These are phyloP conservation scores for Drosophila kuntzei DNA, from an alignment of 2,888 invertebrate species.

Conservation along the genomic window DNA sequence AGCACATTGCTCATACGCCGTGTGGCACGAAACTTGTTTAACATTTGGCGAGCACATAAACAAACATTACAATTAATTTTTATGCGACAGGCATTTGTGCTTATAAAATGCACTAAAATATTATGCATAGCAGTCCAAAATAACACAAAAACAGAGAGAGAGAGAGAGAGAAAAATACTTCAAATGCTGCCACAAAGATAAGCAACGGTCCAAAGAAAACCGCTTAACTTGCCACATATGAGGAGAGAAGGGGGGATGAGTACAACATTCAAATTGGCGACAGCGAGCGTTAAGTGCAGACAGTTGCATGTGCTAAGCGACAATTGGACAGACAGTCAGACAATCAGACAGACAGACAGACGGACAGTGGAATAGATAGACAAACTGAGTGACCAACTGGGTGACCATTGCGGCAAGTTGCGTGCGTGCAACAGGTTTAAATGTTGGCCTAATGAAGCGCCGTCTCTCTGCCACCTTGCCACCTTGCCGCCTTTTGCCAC, in stretches of 20 bases:
- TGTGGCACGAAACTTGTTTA: conserved; percentile 56
- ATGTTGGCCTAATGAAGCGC: conserved; percentile 64
- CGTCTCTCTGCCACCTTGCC: conserved; percentile 22
- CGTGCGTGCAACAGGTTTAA: conserved; percentile 72
- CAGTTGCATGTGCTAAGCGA: conserved; percentile 67
- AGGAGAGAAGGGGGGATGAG: conserved; percentile 11
- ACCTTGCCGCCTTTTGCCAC: conserved; percentile 24
- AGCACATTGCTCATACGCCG: conserved; percentile 52
- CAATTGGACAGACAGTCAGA: conserved; percentile 43
- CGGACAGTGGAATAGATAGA: conserved; percentile 18
- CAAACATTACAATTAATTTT: conserved; percentile 81
- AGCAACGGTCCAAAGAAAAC: conserved; percentile 45
- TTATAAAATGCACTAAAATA: conserved; percentile 77
- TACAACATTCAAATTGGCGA: conserved; percentile 66
- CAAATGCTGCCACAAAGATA: conserved; percentile 52
- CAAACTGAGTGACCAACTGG: conserved; percentile 46
- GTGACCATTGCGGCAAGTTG: conserved; percentile 51
- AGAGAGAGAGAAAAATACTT: conserved; percentile 15
- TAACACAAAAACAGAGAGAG: conserved; percentile 4
- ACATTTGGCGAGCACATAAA: conserved; percentile 73
- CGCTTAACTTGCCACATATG: conserved; percentile 41
- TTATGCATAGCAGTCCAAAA: conserved; percentile 51
- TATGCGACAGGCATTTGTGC: conserved; percentile 80
- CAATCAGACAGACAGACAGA: conserved; percentile 11
- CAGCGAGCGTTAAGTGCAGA: conserved; percentile 68